A percentile compares a stretch with the other conserved stretches of the same genome.
Evolutionary conservation across 2,888 invertebrate species (phyloP).

Genomic region (Lysandra bellargus): DNA sequence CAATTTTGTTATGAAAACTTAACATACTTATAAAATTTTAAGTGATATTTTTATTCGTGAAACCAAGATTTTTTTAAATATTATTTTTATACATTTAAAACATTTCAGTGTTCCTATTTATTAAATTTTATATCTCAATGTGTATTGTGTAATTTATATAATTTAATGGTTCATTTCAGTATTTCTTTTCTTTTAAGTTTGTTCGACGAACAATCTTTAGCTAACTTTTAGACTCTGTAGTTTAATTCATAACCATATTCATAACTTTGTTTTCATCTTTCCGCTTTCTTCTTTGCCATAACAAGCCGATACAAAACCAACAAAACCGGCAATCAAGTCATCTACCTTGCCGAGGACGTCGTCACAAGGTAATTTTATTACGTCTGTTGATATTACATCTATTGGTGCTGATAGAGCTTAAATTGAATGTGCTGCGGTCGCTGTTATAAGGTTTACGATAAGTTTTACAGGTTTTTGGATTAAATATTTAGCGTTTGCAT

Average conservation of each 20-base stretch:
- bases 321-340: conserved; percentile 98
- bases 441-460: conserved; percentile 33
- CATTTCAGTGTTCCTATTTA: not conserved
- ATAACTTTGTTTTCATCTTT: conserved; percentile 77
- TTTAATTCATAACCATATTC: conserved; percentile 59
- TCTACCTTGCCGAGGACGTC: conserved; percentile 96
- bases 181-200: conserved; percentile 14
- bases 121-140: not conserved
- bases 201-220: conserved; percentile 6
- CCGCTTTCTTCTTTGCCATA: conserved; percentile 80
- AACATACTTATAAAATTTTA: not conserved
- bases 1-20: not conserved
- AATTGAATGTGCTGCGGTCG: conserved; percentile 35
- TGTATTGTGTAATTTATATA: not conserved
- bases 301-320: conserved; percentile 95
- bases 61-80: not conserved
- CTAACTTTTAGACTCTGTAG: conserved; percentile 53
- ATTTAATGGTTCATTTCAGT: not conserved
- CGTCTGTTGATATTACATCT: conserved; percentile 50
- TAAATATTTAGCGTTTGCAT: conserved; percentile 27
- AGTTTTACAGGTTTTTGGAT: conserved; percentile 16
- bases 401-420: conserved; percentile 37
- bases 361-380: conserved; percentile 90
- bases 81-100: not conserved
- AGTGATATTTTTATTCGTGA: not conserved